Percentiles rank a stretch among this genome's conserved stretches.
Evolutionary conservation across 2,113 vertebrate species (phyloP).

Genomic region (Okapia johnstoni): DNA sequence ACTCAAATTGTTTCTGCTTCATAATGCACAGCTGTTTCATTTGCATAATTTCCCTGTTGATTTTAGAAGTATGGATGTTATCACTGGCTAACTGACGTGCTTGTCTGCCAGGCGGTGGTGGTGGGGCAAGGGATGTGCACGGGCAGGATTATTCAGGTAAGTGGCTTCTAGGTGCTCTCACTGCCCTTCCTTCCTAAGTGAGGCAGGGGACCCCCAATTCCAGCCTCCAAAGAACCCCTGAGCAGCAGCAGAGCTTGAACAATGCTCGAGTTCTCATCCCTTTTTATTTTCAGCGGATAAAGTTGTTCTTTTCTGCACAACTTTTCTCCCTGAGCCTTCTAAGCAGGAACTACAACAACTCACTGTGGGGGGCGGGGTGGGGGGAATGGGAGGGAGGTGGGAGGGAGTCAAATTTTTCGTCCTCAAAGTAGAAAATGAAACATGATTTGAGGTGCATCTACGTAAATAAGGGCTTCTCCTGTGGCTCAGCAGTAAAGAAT

Average conservation of each 20-base stretch:
- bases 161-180: neutral
- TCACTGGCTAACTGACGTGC: neutral
- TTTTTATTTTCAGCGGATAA: neutral
- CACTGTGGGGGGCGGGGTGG: neutral
- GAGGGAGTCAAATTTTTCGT: neutral
- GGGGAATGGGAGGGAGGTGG: neutral
- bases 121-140: rapidly evolving
- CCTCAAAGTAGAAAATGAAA: neutral
- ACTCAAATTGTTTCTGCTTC: neutral
- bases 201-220: neutral
- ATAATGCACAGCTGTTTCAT: neutral
- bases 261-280: neutral
- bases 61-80: neutral
- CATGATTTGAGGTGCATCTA: neutral
- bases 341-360: neutral
- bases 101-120: neutral
- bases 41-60: neutral
- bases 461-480: neutral
- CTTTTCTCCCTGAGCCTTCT: neutral
- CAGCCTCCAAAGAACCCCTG: neutral
- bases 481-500: neutral
- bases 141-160: neutral
- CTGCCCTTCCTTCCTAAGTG: neutral
- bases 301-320: neutral
- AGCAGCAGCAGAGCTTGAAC: neutral